phyloP scores from a whole-genome alignment of 2,113 vertebrate species.

The Neolamprologus devosi region DNA sequence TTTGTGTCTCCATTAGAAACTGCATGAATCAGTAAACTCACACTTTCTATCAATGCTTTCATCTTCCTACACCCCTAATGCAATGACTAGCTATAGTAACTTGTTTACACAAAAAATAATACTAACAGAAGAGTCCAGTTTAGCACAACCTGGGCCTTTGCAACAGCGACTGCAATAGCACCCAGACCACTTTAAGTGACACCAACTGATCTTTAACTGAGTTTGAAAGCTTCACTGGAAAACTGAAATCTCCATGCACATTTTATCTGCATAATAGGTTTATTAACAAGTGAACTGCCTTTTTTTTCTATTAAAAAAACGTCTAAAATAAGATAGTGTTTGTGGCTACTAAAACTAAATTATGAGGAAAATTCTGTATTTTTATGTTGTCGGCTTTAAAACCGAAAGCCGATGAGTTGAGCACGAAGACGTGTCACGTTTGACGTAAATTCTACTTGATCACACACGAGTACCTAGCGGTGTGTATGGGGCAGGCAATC shows the following conservation, averaged over 20 bases:
- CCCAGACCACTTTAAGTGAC: neutral
- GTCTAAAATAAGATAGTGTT: neutral
- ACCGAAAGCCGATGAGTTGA: neutral
- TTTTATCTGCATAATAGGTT: neutral
- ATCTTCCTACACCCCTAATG: neutral
- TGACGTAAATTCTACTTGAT: slow-evolving; percentile 17
- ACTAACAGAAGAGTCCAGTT: neutral
- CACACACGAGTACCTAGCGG: neutral
- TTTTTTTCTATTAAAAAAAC: neutral
- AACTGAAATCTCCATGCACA: neutral
- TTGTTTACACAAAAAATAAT: neutral
- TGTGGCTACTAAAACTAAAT: neutral
- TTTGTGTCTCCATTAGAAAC: neutral
- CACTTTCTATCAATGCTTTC: neutral
- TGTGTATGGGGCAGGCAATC: neutral
- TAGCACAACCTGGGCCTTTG: neutral
- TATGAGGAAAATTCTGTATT: neutral
- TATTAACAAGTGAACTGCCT: neutral
- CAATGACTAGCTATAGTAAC: neutral
- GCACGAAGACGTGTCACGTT: neutral
- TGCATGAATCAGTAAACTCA: neutral
- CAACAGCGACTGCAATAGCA: neutral
- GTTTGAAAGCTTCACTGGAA: neutral
- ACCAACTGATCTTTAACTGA: neutral
- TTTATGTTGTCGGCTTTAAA: neutral